phyloP scores from a whole-genome alignment of 2,113 vertebrate species.

The Eptesicus fuscus region DNA sequence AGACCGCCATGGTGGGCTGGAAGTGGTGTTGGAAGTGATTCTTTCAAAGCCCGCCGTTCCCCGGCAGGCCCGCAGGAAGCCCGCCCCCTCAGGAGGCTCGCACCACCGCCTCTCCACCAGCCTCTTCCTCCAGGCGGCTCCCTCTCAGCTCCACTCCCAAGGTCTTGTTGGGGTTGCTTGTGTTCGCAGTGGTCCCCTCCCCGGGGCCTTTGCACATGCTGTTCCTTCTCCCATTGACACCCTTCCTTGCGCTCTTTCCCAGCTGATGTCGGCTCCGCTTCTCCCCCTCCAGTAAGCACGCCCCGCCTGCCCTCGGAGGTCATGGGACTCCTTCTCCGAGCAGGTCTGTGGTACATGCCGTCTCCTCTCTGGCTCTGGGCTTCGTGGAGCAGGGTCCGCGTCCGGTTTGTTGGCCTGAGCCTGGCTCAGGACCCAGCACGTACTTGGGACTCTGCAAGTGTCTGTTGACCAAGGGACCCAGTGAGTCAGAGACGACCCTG shows the following conservation, averaged over 20 bases:
- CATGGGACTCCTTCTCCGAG: background rate
- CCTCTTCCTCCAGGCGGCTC: background rate
- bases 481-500: background rate
- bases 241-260: background rate
- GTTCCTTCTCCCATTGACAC: background rate
- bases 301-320: no score
- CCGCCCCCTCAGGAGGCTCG: rapidly evolving
- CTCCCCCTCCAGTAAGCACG: background rate
- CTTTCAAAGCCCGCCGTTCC: background rate
- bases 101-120: background rate
- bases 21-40: background rate
- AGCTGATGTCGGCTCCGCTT: background rate
- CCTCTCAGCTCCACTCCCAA: background rate
- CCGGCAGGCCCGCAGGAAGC: no score
- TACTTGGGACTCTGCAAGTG: background rate
- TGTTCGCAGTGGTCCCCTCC: background rate
- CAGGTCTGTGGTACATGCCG: background rate
- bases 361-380: background rate
- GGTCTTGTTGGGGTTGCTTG: no score
- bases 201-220: background rate
- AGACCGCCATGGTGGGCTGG: rapidly evolving
- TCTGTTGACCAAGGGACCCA: background rate
- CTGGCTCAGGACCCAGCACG: background rate
- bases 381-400: background rate
- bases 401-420: background rate